Evolutionary conservation across 2,113 vertebrate genomes (phyloP).

Genomic region (Carassius auratus): DNA sequence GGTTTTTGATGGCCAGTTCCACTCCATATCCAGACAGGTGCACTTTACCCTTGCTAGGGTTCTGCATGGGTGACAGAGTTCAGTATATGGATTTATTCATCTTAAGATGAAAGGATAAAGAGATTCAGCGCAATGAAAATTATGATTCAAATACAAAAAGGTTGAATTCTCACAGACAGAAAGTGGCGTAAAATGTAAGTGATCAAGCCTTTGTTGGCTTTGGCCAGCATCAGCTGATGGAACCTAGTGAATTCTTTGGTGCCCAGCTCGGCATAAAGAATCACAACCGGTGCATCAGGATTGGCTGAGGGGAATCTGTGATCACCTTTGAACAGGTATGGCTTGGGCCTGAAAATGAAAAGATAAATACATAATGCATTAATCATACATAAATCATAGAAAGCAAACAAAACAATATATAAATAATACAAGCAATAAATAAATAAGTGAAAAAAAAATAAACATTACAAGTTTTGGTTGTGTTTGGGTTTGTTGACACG

Average conservation of each 20-base stretch:
- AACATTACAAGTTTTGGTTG: not conserved
- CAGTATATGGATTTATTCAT: not conserved
- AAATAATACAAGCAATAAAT: no score
- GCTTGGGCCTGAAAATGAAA: conserved; percentile 81
- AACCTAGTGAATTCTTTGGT: conserved; percentile 81
- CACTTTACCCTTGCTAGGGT: conserved; percentile 82
- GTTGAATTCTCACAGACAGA: conserved; percentile 74
- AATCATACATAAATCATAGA: no score
- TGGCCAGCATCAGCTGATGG: conserved; percentile 79
- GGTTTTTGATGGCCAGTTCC: conserved; percentile 97
- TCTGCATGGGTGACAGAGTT: conserved; percentile 72
- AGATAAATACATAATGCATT: not conserved
- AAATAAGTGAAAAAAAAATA: not conserved
- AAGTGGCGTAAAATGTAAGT: conserved; percentile 92
- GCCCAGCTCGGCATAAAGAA: conserved; percentile 91
- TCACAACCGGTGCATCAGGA: conserved; percentile 83
- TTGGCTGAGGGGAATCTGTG: conserved; percentile 84
- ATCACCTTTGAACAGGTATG: conserved; percentile 93
- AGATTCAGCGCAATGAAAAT: no score
- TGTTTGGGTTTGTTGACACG: not conserved
- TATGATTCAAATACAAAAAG: no score
- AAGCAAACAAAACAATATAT: not conserved
- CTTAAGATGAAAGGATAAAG: not conserved
- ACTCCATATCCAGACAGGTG: conserved; percentile 95
- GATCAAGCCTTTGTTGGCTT: conserved; percentile 82